A percentile compares a stretch with the other conserved stretches of the same genome.
Evolutionary conservation across 2,888 invertebrate species (phyloP).

Genomic region (Drosophila nr. medialis): DNA sequence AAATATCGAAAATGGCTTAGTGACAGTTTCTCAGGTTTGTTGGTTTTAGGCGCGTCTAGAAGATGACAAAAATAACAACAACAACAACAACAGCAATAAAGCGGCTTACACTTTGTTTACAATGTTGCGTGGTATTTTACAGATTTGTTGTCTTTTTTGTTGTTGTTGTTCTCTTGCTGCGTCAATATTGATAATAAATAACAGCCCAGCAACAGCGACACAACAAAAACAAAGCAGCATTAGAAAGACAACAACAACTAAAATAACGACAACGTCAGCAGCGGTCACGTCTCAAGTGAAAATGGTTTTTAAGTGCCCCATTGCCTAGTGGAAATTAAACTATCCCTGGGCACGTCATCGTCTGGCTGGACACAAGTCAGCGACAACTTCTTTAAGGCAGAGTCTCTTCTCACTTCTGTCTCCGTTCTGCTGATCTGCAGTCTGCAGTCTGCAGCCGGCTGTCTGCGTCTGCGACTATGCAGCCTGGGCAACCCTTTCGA

Average conservation of each 20-base stretch:
- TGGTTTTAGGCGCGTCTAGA: conserved; percentile 63
- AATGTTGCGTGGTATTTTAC: conserved; percentile 80
- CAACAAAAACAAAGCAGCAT: conserved; percentile 54
- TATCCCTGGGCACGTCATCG: conserved; percentile 77
- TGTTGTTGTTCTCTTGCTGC: conserved; percentile 49
- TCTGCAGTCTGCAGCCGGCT: conserved; percentile 8
- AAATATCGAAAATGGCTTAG: conserved; percentile 65
- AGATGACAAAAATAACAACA: conserved; percentile 45
- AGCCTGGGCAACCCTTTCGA: conserved; percentile 38
- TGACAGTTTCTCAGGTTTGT: conserved; percentile 60
- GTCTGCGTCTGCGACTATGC: conserved; percentile 18
- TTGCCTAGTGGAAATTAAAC: conserved; percentile 77
- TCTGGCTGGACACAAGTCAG: conserved; percentile 41
- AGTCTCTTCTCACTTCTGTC: conserved; percentile 14
- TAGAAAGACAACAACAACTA: conserved; percentile 42
- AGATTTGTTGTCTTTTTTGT: conserved; percentile 51
- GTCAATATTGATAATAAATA: conserved; percentile 81
- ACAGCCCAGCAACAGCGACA: conserved; percentile 49
- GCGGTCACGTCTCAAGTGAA: conserved; percentile 79
- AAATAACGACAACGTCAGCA: conserved; percentile 56
- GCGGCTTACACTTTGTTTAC: conserved; percentile 80
- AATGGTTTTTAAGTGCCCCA: conserved; percentile 78
- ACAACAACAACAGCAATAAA: conserved; percentile 57
- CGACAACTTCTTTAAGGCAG: conserved; percentile 66
- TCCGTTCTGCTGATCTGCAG: conserved; percentile 18